A percentile compares a stretch with the other conserved stretches of the same genome.
phyloP scores from a whole-genome alignment of 2,888 invertebrate species.

The Eupithecia vulgata region DNA sequence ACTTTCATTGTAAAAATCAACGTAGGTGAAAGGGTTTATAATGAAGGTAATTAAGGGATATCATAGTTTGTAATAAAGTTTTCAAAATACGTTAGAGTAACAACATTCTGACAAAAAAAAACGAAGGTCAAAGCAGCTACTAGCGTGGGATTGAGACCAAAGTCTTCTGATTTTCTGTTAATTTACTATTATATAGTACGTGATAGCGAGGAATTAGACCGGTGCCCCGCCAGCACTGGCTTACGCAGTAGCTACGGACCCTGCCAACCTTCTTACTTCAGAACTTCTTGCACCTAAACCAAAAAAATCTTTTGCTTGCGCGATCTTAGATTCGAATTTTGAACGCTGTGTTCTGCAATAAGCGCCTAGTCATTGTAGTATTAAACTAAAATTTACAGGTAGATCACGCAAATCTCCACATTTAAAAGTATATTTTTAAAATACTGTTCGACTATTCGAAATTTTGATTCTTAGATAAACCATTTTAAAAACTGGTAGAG shows the following conservation, averaged over 20 bases:
- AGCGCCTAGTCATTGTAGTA: not conserved
- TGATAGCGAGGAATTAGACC: conserved; percentile 14
- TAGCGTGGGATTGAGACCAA: conserved; percentile 21
- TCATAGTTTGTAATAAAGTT: too few relatives aligned
- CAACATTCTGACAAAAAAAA: not conserved
- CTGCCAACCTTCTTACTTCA: not conserved
- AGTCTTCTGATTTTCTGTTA: not conserved
- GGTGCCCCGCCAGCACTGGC: conserved; percentile 23
- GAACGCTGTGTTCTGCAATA: not conserved
- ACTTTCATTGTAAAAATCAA: too few relatives aligned
- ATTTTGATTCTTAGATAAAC: not conserved
- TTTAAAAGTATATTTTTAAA: not conserved
- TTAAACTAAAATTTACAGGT: not conserved
- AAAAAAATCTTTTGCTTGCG: conserved; percentile 12
- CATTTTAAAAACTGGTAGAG: not conserved
- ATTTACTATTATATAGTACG: too few relatives aligned
- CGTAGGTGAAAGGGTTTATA: too few relatives aligned
- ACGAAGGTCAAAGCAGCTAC: conserved; percentile 30
- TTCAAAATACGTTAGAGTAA: too few relatives aligned
- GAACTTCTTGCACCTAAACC: not conserved
- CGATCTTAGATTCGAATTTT: conserved; percentile 17
- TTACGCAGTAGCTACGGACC: conserved; percentile 11
- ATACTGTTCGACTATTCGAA: not conserved
- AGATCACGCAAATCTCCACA: not conserved
- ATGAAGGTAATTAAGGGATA: too few relatives aligned